Evolutionary conservation across 1,140 invertebrate species (phyloP).

Genomic region (Bradysia coprophila): DNA sequence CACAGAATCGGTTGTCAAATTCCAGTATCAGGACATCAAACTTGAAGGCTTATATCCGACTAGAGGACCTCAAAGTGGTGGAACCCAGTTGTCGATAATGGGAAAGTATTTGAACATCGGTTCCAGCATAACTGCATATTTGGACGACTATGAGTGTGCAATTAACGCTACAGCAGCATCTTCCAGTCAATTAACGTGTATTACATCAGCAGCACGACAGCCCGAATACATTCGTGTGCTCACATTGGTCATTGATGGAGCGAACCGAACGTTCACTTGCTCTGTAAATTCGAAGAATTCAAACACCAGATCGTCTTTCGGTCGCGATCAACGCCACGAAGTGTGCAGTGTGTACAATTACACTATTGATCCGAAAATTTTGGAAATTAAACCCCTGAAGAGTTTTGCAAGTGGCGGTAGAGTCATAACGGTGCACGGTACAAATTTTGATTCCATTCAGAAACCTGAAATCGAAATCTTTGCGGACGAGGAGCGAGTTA

Average conservation of each 20-base stretch:
- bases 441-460: constrained; percentile 78
- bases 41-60: constrained; percentile 64
- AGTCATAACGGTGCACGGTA: constrained; percentile 82
- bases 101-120: constrained; percentile 90
- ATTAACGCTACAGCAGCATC: constrained; percentile 78
- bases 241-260: constrained; percentile 67
- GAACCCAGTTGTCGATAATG: constrained; percentile 76
- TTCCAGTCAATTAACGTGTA: constrained; percentile 71
- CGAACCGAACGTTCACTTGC: constrained; percentile 48
- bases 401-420: constrained; percentile 84
- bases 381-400: constrained; percentile 74
- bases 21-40: constrained; percentile 75
- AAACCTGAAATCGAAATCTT: constrained; percentile 63
- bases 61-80: constrained; percentile 82
- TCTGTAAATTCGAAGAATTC: not conserved
- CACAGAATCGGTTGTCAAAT: constrained; percentile 73
- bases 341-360: constrained; percentile 54
- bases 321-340: not conserved
- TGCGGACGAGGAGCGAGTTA: constrained; percentile 32
- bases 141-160: constrained; percentile 76
- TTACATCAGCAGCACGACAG: constrained; percentile 48
- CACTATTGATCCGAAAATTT: constrained; percentile 81
- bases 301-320: too few relatives aligned
- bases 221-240: constrained; percentile 33
- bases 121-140: constrained; percentile 63